phyloP scores from a whole-genome alignment of 2,113 vertebrate genomes.

The Rattus rattus region DNA sequence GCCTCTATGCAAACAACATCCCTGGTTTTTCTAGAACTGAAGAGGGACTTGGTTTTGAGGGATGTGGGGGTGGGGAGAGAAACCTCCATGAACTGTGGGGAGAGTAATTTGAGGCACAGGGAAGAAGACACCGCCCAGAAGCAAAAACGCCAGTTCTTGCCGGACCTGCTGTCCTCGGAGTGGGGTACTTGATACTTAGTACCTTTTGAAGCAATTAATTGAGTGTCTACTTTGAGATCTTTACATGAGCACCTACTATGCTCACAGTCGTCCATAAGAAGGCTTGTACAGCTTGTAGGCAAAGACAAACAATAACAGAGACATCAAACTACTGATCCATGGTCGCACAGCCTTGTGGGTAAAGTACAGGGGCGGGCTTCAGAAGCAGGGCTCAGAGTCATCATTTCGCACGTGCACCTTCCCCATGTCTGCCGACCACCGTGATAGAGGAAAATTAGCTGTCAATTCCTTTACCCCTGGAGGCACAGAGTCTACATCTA shows the following conservation, averaged over 20 bases:
- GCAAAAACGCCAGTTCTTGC: not conserved
- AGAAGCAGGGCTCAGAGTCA: not conserved
- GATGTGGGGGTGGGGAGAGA: not conserved
- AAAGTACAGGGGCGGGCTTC: not conserved
- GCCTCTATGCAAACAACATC: not conserved
- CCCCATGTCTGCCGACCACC: not conserved
- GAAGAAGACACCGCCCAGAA: not conserved
- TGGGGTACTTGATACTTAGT: not conserved
- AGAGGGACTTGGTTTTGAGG: not conserved
- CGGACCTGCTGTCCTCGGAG: not conserved
- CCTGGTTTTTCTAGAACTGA: too few species aligned
- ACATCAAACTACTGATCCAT: not conserved
- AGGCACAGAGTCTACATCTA: not conserved
- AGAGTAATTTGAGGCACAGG: not conserved
- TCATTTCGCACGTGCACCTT: accelerated
- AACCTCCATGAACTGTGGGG: not conserved
- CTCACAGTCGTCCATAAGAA: not conserved
- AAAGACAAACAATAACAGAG: not conserved
- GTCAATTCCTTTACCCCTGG: not conserved
- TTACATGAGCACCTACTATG: not conserved
- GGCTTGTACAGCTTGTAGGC: not conserved
- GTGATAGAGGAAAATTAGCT: not conserved
- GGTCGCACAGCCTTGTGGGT: not conserved
- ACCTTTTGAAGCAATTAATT: not conserved
- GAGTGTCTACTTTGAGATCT: not conserved